Evolutionary conservation across 1,140 invertebrate species (phyloP), one percentile per base, ranked within the genome.

Genomic region (Calephelis nemesis): DNA sequence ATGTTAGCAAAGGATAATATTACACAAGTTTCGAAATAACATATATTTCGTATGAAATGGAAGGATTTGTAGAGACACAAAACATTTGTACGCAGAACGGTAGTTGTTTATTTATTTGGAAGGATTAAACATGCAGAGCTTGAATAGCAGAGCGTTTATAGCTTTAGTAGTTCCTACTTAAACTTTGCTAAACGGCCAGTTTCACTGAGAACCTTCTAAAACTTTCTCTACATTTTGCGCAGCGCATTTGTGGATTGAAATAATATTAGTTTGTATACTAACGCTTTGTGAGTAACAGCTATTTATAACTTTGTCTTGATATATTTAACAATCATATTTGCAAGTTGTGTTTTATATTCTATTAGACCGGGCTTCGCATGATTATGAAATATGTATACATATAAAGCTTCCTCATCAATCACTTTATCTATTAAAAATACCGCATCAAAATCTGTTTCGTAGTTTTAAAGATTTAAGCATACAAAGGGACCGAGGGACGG

Each of bases 181-280:
- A 90, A 90, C 78, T 90, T 88, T 80, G 73, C 84, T 87, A 88
- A 86, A 88, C 81, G 79, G 79, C 76, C 79, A 79, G 82, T 74
- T 75, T 78, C 73, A 79, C 73, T 83, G 78, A 87, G 86, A 89
- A 82, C 83, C 82, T 83, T 83, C 81, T 78, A 86, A 60, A 89
- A 84, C 76, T 86, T 83, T 65, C 66, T 47, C 76, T 77, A 81
- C 77, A 78, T 80, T 87, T 81, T 71, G 74, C 60, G 77, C 73
- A 78, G 76, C 66, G 69, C 77, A 78, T 83, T 78, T 78, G 73
- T 77, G 74, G 79, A 75, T 77, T 83, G 72, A 75, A 75, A 82
- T 82, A 79, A 82, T 83, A 79, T 81, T 79, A 72, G 72, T 75
- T 71, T 69, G 40, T 52, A 54, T 54, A 50, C 54, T 58, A 66